Evolutionary conservation across 2,888 invertebrate species (phyloP).

Genomic region (Eremobia ochroleuca): DNA sequence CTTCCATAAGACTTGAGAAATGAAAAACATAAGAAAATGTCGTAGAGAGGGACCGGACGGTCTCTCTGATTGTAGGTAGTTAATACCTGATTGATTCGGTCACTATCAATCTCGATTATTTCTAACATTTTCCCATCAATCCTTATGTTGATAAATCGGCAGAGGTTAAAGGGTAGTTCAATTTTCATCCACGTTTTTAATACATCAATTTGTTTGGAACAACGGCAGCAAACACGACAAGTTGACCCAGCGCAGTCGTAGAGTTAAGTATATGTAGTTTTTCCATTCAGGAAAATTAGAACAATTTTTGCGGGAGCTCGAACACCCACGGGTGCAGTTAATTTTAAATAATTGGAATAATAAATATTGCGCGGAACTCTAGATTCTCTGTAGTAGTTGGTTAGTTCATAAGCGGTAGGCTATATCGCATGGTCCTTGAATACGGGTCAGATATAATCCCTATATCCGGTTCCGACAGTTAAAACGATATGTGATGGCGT

Average conservation of each 20-base stretch:
- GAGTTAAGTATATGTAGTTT: not conserved
- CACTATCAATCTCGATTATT: slow-evolving; percentile 40
- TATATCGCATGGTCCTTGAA: slow-evolving; percentile 11
- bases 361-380: not conserved
- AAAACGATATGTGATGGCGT: slow-evolving; percentile 38
- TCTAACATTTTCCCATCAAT: slow-evolving; percentile 20
- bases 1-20: slow-evolving; percentile 8
- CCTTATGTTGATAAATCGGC: slow-evolving; percentile 4
- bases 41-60: not conserved
- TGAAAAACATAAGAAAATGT: slow-evolving; percentile 1
- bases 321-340: not conserved
- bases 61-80: slow-evolving; percentile 8
- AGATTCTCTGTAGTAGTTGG: not conserved
- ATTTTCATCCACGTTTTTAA: not conserved
- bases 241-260: not conserved
- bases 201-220: slow-evolving; percentile 4
- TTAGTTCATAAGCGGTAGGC: not conserved
- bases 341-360: not conserved
- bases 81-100: slow-evolving; percentile 27
- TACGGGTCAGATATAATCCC: slow-evolving; percentile 22
- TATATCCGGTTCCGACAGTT: slow-evolving; percentile 7
- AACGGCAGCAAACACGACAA: not conserved
- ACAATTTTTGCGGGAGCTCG: not conserved
- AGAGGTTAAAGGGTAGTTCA: not conserved
- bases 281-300: slow-evolving; percentile 13